Conservation (phyloP, 1,140 invertebrate species). For the Drosophila ananassae region DNA sequence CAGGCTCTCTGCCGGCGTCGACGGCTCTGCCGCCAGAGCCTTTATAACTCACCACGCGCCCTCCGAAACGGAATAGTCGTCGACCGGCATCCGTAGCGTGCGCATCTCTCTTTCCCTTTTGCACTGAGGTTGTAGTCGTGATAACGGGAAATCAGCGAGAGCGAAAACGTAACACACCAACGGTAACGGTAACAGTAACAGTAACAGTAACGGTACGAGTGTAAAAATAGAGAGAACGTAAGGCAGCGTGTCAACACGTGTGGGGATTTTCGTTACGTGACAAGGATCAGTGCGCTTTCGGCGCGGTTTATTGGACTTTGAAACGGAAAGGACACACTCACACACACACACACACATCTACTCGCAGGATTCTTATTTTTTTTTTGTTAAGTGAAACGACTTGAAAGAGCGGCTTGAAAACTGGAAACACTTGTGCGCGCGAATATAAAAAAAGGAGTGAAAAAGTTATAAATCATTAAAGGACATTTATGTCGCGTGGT, state of each 20-base stretch:
- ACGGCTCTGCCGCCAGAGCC: slow-evolving; percentile 1
- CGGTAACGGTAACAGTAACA: slow-evolving; percentile 1
- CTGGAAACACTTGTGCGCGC: slow-evolving; percentile 63
- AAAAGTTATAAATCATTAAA: slow-evolving; percentile 78
- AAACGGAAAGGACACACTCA: slow-evolving; percentile 19
- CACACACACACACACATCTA: too few relatives aligned
- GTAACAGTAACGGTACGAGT: slow-evolving; percentile 3
- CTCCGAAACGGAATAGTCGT: slow-evolving; percentile 60
- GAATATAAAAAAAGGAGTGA: slow-evolving; percentile 59
- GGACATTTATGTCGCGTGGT: slow-evolving; percentile 73
- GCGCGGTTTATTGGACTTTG: slow-evolving; percentile 61
- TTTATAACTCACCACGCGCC: slow-evolving; percentile 64
- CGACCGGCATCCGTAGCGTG: slow-evolving; percentile 65
- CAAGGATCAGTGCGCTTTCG: slow-evolving; percentile 15
- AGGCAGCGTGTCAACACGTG: slow-evolving; percentile 47
- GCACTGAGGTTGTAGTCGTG: neutral
- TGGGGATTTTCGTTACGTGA: slow-evolving; percentile 28
- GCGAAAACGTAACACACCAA: neutral
- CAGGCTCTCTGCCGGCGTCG: slow-evolving; percentile 14
- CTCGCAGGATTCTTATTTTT: slow-evolving; percentile 9
- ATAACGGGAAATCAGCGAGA: neutral
- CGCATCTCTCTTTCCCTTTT: neutral
- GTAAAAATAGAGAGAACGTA: slow-evolving; percentile 20
- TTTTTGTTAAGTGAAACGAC: slow-evolving; percentile 48
- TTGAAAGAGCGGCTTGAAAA: slow-evolving; percentile 24